Conservation (phyloP, 2,888 invertebrate genomes). For the Mellilla xanthometata region DNA sequence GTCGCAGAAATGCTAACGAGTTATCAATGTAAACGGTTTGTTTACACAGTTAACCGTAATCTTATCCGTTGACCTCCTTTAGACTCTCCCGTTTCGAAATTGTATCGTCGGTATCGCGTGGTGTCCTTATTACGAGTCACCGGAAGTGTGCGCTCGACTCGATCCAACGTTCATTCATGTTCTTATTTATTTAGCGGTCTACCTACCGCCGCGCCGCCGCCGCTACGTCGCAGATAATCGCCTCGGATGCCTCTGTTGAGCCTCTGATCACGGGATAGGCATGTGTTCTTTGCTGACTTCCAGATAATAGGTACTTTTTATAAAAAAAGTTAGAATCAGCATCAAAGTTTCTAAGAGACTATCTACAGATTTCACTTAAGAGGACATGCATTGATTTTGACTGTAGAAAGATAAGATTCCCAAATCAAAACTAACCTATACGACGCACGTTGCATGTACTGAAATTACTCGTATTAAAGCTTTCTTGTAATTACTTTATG, state of each 20-base stretch:
- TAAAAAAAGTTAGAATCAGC: no score
- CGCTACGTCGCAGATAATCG: conserved; percentile 42
- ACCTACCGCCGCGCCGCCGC: conserved; percentile 44
- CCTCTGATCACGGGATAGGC: neutral
- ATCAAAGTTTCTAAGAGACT: no score
- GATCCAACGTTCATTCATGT: conserved; percentile 72
- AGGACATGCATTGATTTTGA: no score
- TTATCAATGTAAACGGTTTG: conserved; percentile 81
- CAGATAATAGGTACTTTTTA: no score
- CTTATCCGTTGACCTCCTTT: conserved; percentile 81
- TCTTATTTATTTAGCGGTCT: conserved; percentile 68
- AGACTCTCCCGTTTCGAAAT: conserved; percentile 80
- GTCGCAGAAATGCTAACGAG: conserved; percentile 74
- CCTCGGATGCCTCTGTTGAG: conserved; percentile 23
- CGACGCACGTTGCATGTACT: no score
- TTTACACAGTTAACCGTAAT: conserved; percentile 81
- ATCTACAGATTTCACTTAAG: no score
- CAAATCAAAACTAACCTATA: no score
- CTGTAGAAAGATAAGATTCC: no score
- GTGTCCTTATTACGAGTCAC: conserved; percentile 71
- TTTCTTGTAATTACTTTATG: no score
- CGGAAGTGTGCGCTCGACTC: conserved; percentile 72
- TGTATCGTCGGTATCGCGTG: conserved; percentile 72
- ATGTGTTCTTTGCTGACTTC: no score
- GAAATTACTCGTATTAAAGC: no score